Evolutionary conservation across 2,113 vertebrate genomes (phyloP).

Genomic region (Perca schrenkii): DNA sequence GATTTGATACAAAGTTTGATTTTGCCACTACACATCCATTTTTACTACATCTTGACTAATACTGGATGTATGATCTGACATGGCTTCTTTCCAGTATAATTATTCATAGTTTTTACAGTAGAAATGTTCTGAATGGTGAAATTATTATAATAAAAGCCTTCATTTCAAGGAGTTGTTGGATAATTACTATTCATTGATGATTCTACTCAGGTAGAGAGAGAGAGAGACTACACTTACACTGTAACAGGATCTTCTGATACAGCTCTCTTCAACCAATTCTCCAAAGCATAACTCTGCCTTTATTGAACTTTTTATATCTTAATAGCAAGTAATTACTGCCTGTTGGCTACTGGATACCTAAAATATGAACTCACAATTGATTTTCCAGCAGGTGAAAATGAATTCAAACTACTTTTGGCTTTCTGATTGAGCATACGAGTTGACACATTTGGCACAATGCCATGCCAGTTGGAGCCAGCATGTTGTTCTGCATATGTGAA

Average conservation of each 20-base stretch:
- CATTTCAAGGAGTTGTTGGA: background rate
- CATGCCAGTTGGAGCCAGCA: background rate
- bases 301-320: background rate
- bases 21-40: background rate
- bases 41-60: background rate
- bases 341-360: too few species aligned
- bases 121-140: background rate
- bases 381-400: background rate
- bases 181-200: background rate
- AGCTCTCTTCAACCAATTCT: background rate
- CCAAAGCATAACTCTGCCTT: background rate
- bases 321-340: background rate
- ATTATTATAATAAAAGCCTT: background rate
- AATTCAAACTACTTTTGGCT: background rate
- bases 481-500: background rate
- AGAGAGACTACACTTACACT: background rate
- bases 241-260: background rate
- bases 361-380: background rate
- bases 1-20: too few species aligned
- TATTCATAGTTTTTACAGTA: background rate
- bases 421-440: background rate
- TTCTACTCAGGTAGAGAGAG: background rate
- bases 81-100: background rate
- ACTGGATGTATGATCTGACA: background rate
- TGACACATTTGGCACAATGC: background rate